Conservation (phyloP, 2,888 invertebrate species). For the Anagyrus pseudococci region DNA sequence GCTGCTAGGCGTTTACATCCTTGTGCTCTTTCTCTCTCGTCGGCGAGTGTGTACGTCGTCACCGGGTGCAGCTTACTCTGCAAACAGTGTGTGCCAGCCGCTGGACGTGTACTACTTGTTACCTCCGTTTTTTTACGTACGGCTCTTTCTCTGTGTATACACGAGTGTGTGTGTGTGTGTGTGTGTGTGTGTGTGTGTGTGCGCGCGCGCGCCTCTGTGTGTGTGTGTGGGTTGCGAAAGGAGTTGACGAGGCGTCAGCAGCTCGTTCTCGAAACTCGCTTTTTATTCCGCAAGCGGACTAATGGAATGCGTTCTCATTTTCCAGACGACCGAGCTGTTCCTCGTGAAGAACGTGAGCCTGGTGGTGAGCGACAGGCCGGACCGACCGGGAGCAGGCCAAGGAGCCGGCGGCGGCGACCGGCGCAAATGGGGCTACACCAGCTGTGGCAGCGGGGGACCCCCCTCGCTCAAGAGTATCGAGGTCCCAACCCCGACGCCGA, state of each 20-base stretch:
- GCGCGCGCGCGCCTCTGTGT: too few species aligned
- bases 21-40: background rate
- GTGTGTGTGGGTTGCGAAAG: background rate
- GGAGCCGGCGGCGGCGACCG: slow-evolving; percentile 49
- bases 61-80: too few species aligned
- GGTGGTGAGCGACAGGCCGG: slow-evolving; percentile 60
- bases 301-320: slow-evolving; percentile 36
- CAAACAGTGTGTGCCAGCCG: too few species aligned
- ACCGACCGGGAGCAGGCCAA: slow-evolving; percentile 48
- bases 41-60: background rate
- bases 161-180: background rate
- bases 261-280: background rate
- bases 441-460: slow-evolving; percentile 60
- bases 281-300: background rate
- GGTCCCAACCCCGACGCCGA: slow-evolving; percentile 53
- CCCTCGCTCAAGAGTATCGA: slow-evolving; percentile 60
- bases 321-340: slow-evolving; percentile 70
- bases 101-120: background rate
- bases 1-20: too few species aligned
- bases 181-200: slow-evolving; percentile 1
- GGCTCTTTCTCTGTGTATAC: background rate
- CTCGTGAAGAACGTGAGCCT: slow-evolving; percentile 69
- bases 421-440: slow-evolving; percentile 57
- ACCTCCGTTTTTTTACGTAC: too few species aligned
- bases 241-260: background rate